Conservation (phyloP, 2,113 vertebrate species). For the Gorsachius goisagi region DNA sequence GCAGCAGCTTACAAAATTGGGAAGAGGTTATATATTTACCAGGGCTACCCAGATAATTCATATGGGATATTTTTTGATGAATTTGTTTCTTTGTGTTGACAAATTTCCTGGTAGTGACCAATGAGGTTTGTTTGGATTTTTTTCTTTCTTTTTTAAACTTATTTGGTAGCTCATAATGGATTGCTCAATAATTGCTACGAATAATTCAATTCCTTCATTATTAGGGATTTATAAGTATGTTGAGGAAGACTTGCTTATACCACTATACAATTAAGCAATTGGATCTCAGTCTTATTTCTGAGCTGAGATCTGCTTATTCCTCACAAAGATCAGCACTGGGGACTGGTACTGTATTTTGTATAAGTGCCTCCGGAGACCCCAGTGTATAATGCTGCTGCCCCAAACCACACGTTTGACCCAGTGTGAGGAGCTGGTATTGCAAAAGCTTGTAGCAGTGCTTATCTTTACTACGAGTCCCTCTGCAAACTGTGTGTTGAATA, state of each 20-base stretch:
- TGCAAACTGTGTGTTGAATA: background rate
- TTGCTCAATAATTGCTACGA: background rate
- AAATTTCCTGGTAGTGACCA: background rate
- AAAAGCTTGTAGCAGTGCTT: background rate
- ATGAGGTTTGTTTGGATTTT: too few relatives aligned
- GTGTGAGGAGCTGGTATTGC: background rate
- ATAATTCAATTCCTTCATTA: background rate
- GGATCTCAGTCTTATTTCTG: background rate
- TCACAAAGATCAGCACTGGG: background rate
- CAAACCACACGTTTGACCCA: background rate
- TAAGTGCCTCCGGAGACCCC: background rate
- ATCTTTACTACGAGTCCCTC: background rate
- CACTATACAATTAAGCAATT: background rate
- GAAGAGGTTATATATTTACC: conserved; percentile 1
- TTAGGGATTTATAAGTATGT: background rate
- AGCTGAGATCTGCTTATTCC: background rate
- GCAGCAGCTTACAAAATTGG: conserved; percentile 20
- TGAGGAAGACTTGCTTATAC: background rate
- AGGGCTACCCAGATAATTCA: background rate
- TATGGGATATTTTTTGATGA: background rate
- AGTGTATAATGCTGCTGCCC: background rate
- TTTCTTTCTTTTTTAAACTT: background rate
- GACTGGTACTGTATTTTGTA: background rate
- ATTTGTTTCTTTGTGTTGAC: background rate
- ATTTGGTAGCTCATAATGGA: background rate